Evolutionary conservation across 2,113 vertebrate species (phyloP).

Genomic region (Phoxinus phoxinus): DNA sequence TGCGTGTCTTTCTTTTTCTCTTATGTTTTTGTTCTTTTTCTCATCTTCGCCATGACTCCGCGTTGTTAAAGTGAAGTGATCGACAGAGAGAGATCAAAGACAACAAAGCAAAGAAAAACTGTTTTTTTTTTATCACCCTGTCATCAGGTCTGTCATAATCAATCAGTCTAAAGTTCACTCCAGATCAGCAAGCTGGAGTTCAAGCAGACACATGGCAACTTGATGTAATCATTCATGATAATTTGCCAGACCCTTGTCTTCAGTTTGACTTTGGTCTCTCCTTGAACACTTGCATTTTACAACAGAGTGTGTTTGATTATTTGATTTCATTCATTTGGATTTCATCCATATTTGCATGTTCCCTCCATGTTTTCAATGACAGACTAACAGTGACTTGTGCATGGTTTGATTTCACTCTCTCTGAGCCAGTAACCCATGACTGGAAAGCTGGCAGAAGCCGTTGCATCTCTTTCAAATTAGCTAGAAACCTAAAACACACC

Average conservation of each 20-base stretch:
- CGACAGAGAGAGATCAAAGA: conserved; percentile 65
- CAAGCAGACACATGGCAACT: neutral
- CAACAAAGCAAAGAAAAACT: neutral
- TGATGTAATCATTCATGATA: neutral
- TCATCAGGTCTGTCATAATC: conserved; percentile 1
- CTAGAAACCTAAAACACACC: neutral
- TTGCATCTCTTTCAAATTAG: conserved; percentile 17
- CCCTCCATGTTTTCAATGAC: conserved; percentile 43
- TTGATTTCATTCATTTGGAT: conserved; percentile 47
- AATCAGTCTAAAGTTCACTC: conserved; percentile 27
- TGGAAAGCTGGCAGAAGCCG: conserved; percentile 2
- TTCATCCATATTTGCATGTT: conserved; percentile 64
- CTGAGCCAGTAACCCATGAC: conserved; percentile 38
- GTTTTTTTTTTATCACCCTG: conserved; percentile 22
- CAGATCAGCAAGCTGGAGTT: neutral
- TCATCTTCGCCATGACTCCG: conserved; percentile 53
- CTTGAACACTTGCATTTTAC: conserved; percentile 58
- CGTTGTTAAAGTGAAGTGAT: conserved; percentile 64
- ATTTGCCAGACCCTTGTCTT: conserved; percentile 1
- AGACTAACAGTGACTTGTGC: conserved; percentile 70
- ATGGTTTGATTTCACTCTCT: conserved; percentile 61
- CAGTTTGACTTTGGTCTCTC: conserved; percentile 64
- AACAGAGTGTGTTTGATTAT: conserved; percentile 41
- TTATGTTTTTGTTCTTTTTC: conserved; percentile 36
- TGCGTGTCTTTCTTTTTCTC: conserved; percentile 63